Evolutionary conservation across 1,140 invertebrate species (phyloP), one percentile per base, ranked within the genome.

Genomic region (Orius laevigatus): DNA sequence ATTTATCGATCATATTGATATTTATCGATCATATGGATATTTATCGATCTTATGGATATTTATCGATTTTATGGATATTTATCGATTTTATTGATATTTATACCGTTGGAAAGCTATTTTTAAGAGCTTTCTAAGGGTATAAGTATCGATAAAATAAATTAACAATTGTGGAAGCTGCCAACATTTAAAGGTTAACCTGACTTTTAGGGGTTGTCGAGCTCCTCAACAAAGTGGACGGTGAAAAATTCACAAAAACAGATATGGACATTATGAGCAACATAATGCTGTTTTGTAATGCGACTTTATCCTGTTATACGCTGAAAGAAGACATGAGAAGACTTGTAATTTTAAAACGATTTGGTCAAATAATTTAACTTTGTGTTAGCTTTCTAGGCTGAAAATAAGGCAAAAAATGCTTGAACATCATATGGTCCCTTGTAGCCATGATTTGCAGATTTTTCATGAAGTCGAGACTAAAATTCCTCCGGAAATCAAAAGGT

Each of bases 261-360:
- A 31, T 31, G 32, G 32, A 45, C 19, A n/a, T 45, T 19, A 45
- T 45, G 43, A 31, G 32, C 20, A 45, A 31, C 19, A 45, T 45
- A 31, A 19, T 31, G 15, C n/a, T 31, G 43, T 45, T 45, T 33
- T 45, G 32, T 18, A 31, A 45, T 12, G 32, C 32, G 11, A 45
- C 43, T 10, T 32, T 45, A 16, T 45, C 43, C 2, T 19, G 19
- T 10, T 45, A 31, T 16, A 31, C 32, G 2, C 20, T 45, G 43
- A 45, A 45, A 33, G 43, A 45, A 45, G 43, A 45, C 43, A 45
- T 45, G 43, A 45, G 32, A 45, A 25, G 43, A 31, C 15, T 38
- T 38, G 36, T 14, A 25, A n/a, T n/a, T n/a, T n/a, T n/a, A n/a
- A n/a, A n/a, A n/a, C n/a, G n/a, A n/a, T n/a, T n/a, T n/a, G n/a